These are phyloP conservation scores for Trididemnum clinides DNA, from an alignment of 23 tunicate genomes.

Conservation along the genomic window DNA sequence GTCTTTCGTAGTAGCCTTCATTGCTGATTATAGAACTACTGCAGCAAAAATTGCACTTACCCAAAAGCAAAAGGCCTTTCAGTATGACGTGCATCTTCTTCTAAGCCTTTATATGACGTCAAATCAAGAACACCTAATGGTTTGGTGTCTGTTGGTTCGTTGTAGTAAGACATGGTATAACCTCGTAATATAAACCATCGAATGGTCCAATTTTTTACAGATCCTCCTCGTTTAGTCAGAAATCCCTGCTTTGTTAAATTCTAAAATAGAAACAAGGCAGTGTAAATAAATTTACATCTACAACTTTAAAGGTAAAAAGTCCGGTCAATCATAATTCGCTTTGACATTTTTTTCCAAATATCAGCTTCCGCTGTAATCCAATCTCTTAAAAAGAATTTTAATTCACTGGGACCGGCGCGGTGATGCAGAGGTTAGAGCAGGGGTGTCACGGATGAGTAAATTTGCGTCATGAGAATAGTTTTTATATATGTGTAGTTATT, in stretches of 20 bases:
- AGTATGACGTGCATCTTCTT: conserved; percentile 40
- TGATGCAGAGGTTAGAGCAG: too few species aligned
- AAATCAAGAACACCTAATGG: conserved; percentile 71
- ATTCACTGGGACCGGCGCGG: too few species aligned
- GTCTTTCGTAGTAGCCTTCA: too few species aligned
- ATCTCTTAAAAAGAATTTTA: too few species aligned
- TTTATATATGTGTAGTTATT: too few species aligned
- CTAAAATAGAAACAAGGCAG: conserved; percentile 2
- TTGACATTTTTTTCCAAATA: too few species aligned
- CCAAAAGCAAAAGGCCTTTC: conserved; percentile 71
- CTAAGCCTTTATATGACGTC: conserved; percentile 68
- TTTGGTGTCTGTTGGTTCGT: conserved; percentile 70
- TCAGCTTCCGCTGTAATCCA: too few species aligned
- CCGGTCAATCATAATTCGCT: too few species aligned
- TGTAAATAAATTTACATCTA: too few species aligned
- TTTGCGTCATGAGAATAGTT: too few species aligned
- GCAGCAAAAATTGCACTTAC: conserved; percentile 21
- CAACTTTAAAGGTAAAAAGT: too few species aligned
- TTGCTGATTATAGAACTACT: not conserved
- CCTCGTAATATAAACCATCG: conserved; percentile 89
- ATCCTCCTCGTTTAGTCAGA: conserved; percentile 75
- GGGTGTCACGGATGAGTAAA: too few species aligned
- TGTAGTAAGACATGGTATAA: conserved; percentile 64
- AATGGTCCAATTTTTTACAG: conserved; percentile 82
- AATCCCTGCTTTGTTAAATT: conserved; percentile 80